Evolutionary conservation across 1,140 invertebrate genomes (phyloP).

Genomic region (Agraylea sexmaculata): DNA sequence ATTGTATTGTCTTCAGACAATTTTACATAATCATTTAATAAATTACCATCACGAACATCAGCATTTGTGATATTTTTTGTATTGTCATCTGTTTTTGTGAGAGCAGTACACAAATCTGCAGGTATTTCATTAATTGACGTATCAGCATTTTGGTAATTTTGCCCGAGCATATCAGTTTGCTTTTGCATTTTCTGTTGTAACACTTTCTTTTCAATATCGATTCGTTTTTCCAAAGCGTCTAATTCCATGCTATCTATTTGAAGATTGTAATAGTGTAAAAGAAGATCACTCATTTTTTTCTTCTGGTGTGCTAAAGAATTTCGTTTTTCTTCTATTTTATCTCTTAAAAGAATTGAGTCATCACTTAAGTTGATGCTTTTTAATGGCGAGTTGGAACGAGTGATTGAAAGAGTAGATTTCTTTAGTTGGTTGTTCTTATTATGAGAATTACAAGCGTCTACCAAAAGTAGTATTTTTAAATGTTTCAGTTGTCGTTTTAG

Average conservation of each 20-base stretch:
- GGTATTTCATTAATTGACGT: no score
- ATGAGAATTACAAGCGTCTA: slow-evolving; percentile 6
- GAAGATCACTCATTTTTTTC: slow-evolving; percentile 15
- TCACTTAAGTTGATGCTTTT: slow-evolving; percentile 11
- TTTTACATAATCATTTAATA: no score
- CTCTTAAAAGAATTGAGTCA: slow-evolving; percentile 3
- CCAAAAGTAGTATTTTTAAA: slow-evolving; percentile 15
- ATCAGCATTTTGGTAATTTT: slow-evolving; percentile 4
- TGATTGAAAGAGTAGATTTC: slow-evolving; percentile 8
- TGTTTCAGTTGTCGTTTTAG: slow-evolving; percentile 15
- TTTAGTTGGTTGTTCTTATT: slow-evolving; percentile 10
- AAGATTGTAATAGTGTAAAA: slow-evolving; percentile 14
- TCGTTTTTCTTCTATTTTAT: slow-evolving; percentile 8
- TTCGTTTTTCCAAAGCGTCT: slow-evolving; percentile 12
- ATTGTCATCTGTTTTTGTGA: no score
- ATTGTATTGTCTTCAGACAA: no score
- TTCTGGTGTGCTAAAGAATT: slow-evolving; percentile 10
- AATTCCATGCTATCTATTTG: slow-evolving; percentile 14
- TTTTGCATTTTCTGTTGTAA: no score
- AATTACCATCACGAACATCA: no score
- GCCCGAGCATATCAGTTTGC: no score
- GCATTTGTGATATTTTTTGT: no score
- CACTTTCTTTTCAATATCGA: slow-evolving; percentile 2
- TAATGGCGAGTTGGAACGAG: slow-evolving; percentile 9
- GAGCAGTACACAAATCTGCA: no score